Conservation (phyloP, 2,888 invertebrate species). For the Latheticus oryzae region DNA sequence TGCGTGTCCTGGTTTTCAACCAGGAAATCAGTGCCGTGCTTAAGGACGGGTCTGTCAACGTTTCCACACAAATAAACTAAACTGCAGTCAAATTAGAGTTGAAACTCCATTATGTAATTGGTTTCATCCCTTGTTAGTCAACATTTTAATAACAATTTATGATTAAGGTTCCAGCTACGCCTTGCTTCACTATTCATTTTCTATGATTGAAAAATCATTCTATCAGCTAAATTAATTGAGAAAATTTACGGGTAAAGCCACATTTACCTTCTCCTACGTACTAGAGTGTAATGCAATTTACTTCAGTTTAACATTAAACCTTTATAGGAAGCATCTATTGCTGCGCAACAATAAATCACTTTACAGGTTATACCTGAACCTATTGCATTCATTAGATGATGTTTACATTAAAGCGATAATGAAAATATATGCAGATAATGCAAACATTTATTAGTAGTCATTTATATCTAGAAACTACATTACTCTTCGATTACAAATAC, state of each 20-base stretch:
- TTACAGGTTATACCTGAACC: slow-evolving; percentile 41
- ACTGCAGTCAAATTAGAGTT: slow-evolving; percentile 33
- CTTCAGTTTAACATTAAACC: slow-evolving; percentile 24
- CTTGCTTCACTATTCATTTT: slow-evolving; percentile 27
- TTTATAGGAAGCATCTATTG: slow-evolving; percentile 25
- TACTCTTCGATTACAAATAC: no score
- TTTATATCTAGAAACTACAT: no score
- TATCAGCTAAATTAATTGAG: slow-evolving; percentile 10
- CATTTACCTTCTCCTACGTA: no score
- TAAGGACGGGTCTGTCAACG: slow-evolving; percentile 25
- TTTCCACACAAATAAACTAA: slow-evolving; percentile 28
- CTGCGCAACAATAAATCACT: slow-evolving; percentile 39
- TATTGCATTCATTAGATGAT: slow-evolving; percentile 44
- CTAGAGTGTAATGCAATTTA: slow-evolving; percentile 22
- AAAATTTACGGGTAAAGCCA: no score
- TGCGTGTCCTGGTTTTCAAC: slow-evolving; percentile 42
- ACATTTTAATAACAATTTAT: slow-evolving; percentile 26
- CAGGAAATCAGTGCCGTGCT: slow-evolving; percentile 41
- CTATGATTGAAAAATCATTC: slow-evolving; percentile 22
- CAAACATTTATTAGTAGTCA: slow-evolving; percentile 43
- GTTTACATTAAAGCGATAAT: slow-evolving; percentile 45
- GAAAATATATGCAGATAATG: slow-evolving; percentile 45
- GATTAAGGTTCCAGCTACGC: slow-evolving; percentile 3
- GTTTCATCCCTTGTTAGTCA: slow-evolving; percentile 23
- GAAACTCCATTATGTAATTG: slow-evolving; percentile 36